These are phyloP conservation scores for Anoncus sp. DNA, from an alignment of 2,888 invertebrate genomes.

Conservation along the genomic window DNA sequence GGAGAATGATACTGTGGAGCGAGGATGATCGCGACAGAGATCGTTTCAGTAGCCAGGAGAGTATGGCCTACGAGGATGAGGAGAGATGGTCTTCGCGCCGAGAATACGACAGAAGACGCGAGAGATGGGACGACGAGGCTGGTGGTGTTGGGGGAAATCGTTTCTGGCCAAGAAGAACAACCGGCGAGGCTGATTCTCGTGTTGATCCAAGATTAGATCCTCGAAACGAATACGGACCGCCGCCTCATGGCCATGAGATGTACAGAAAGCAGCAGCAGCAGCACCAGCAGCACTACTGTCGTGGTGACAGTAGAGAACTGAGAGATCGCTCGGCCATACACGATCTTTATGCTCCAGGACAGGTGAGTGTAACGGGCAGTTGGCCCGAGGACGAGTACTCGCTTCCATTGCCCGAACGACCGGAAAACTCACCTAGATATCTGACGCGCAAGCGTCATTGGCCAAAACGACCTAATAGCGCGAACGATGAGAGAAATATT, in stretches of 20 bases:
- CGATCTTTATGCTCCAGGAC: conserved; percentile 74
- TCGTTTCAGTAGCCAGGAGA: conserved; percentile 81
- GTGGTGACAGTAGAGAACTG: conserved; percentile 73
- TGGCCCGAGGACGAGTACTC: conserved; percentile 78
- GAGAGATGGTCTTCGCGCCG: conserved; percentile 79
- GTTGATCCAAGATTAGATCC: conserved; percentile 48
- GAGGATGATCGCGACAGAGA: conserved; percentile 83
- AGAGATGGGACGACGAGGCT: conserved; percentile 45
- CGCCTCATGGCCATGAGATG: conserved; percentile 37
- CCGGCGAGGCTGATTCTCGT: conserved; percentile 40
- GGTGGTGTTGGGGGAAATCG: conserved; percentile 82
- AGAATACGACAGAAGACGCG: conserved; percentile 77
- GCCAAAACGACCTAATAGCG: conserved; percentile 81
- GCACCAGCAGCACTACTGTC: conserved; percentile 78
- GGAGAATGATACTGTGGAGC: conserved; percentile 79
- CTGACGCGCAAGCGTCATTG: conserved; percentile 78
- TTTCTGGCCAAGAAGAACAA: conserved; percentile 79
- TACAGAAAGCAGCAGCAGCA: conserved; percentile 75
- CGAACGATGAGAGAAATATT: conserved; percentile 79
- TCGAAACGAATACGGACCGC: conserved; percentile 55
- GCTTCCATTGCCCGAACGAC: conserved; percentile 70
- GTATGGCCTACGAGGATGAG: conserved; percentile 83
- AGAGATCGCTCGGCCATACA: conserved; percentile 57
- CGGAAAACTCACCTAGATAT: conserved; percentile 79
- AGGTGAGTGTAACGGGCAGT: conserved; percentile 52